phyloP scores from a whole-genome alignment of 2,113 vertebrate genomes.

The Nesoenas mayeri region DNA sequence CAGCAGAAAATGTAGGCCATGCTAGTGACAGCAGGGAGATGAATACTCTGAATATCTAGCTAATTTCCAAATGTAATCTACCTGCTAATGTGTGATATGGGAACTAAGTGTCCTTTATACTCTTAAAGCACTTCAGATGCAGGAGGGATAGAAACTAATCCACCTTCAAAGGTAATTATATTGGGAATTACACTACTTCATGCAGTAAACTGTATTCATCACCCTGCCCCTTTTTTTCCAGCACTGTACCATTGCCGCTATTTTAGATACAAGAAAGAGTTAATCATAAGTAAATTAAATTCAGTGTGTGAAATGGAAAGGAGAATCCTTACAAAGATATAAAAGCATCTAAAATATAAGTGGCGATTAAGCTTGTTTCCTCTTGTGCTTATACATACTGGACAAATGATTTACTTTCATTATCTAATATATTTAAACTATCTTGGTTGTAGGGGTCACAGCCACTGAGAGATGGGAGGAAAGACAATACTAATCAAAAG shows the following conservation, averaged over 20 bases:
- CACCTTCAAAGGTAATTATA: constrained; percentile 64
- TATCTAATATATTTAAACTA: constrained; percentile 25
- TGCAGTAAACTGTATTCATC: constrained; percentile 43
- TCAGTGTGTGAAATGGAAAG: not conserved
- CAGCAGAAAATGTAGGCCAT: constrained; percentile 13
- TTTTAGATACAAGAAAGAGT: not conserved
- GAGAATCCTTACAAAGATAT: not conserved
- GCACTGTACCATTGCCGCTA: not conserved
- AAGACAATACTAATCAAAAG: constrained; percentile 88
- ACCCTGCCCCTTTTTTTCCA: constrained; percentile 23
- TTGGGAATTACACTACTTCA: constrained; percentile 64
- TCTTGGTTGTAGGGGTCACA: constrained; percentile 60
- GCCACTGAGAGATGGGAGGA: constrained; percentile 65
- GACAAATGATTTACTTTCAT: constrained; percentile 16
- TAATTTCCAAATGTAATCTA: constrained; percentile 40
- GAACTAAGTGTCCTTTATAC: not conserved
- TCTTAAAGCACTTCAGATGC: not conserved
- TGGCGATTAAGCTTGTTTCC: constrained; percentile 5
- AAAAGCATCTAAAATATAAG: constrained; percentile 2
- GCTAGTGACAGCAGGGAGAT: constrained; percentile 1
- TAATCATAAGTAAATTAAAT: constrained; percentile 46
- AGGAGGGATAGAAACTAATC: constrained; percentile 31
- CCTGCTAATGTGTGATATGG: constrained; percentile 28
- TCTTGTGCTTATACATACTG: not conserved
- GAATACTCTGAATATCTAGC: not conserved